Base-by-base conservation (phyloP, 2,888 invertebrate genomes). In the Apamea anceps region DNA sequence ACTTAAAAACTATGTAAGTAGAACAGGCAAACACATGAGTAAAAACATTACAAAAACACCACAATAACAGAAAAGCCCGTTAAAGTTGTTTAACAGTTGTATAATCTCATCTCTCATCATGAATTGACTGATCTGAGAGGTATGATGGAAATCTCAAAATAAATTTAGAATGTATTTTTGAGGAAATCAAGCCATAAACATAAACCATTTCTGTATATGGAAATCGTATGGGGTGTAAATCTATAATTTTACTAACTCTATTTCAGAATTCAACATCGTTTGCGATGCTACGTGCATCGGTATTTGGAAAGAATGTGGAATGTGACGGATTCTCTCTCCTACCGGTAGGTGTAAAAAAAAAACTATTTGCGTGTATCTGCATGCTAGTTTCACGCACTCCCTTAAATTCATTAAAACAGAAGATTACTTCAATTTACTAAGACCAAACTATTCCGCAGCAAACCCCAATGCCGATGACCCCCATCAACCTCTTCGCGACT, bases 231-330 rank as follows among this genome's bases (percentile, higher is more conserved):
- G 4, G 45, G 25, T 51, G 13, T 21, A 45, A 42, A 37, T 25
- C 18, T 42, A 28, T 62, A 71, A 42, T 45, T 62, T 66, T 18
- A 6, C 15, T 51, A 7, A 48, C 67, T 73, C 21, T 63, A 74
- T 90, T 88, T 1, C 93, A 96, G 96, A 93, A 88, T 21, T 90
- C 92, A 0, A 91, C 95, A 0, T 95, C 96, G 2, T 94, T 93
- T 63, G 96, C 96, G 2, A 96, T 96, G 93, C 87, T 96, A 45
- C 95, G 96, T 5, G 96, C 96, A 0, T 95, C 96, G 0, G 81
- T 93, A 12, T 84, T 96, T 54, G 91, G 94, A 73, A 95, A 94
- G 86, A 92, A 91, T 65, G 86, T 94, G 3, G 96, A 95, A 6
- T 92, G 87, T 15, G 95, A 94, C 0, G 94, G 94, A 2, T 86